phyloP scores from a whole-genome alignment of 1,140 invertebrate genomes.

The Aphidius gifuensis region DNA sequence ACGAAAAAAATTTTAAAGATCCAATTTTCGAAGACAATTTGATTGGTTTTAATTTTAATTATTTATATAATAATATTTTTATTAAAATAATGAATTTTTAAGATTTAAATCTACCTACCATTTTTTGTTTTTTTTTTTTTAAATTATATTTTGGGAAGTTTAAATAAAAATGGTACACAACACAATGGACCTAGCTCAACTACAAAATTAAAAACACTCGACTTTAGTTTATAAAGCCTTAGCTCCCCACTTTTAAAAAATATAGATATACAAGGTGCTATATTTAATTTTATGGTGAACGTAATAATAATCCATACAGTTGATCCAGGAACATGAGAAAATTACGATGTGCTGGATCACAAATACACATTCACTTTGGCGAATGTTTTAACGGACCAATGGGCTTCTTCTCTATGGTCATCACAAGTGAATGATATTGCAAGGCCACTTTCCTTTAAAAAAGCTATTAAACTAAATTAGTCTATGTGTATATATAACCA shows the following conservation, averaged over 20 bases:
- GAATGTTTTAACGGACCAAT: conserved; percentile 27
- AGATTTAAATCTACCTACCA: conserved; percentile 21
- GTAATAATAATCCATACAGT: conserved; percentile 31
- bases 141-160: not conserved
- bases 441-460: conserved; percentile 38
- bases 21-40: too few relatives aligned
- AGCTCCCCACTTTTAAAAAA: conserved; percentile 36
- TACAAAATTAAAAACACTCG: conserved; percentile 43
- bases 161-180: conserved; percentile 13
- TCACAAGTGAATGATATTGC: conserved; percentile 25
- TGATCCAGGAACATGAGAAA: conserved; percentile 17
- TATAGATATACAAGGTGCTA: conserved; percentile 26
- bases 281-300: conserved; percentile 30
- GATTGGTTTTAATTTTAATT: too few relatives aligned
- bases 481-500: too few relatives aligned
- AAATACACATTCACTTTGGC: conserved; percentile 32
- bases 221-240: conserved; percentile 51
- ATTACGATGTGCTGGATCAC: conserved; percentile 16
- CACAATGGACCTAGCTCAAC: conserved; percentile 42
- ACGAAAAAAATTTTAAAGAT: too few relatives aligned
- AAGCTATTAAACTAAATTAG: conserved; percentile 13
- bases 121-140: conserved; percentile 3
- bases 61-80: too few relatives aligned
- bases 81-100: too few relatives aligned
- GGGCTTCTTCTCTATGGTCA: conserved; percentile 23